Base-by-base conservation (phyloP, 2,888 invertebrate genomes). In the Eumacrocentrus americanus region DNA sequence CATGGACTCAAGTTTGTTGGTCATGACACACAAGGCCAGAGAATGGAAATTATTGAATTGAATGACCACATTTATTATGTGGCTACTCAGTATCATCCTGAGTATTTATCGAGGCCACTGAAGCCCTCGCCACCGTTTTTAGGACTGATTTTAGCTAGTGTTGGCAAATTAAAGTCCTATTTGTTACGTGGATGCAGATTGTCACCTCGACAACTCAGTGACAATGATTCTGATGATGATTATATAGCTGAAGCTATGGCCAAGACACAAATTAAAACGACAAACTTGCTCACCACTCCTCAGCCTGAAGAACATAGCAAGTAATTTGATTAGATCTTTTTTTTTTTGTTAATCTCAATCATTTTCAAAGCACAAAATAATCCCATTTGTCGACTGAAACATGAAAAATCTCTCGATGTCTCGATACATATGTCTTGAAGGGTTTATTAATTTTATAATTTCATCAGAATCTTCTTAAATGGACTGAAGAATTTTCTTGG, bases 21-120 rank as follows among this genome's bases (percentile, higher is more conserved):
- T 37, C 88, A 88, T 53, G 95, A 96, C 77, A 87, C 87, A 12
- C 88, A 89, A n/a, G 87, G 89, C 58, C 86, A 89, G 58, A 86
- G 98, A 23, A 98, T 99, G 98, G 98, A 99, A 83, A 91, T 98
- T 29, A 86, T 95, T 48, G 91, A 94, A 74, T 83, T 98, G 12
- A 87, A 89, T 55, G 86, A 84, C 53, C 98, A 99, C 82, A 92
- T 92, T 0, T 99, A 92, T 81, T 99, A 92, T 78, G 92, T 98
- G 3, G 92, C 92, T 0, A 96, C 96, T 1, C 99, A 99, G 82
- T 99, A 91, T 82, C 99, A 99, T 82, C 99, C 99, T 0, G 99
- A 99, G 81, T 99, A 98, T 80, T 84, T 96, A 62, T 95, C 95
- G 0, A 85, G 97, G 1, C 97, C 97, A 0, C 81, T 96, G 66